A percentile compares a stretch with the other conserved stretches of the same genome.
phyloP scores from a whole-genome alignment of 92 coral and sea anemone species.

The Umimayanthus chanpuru region DNA sequence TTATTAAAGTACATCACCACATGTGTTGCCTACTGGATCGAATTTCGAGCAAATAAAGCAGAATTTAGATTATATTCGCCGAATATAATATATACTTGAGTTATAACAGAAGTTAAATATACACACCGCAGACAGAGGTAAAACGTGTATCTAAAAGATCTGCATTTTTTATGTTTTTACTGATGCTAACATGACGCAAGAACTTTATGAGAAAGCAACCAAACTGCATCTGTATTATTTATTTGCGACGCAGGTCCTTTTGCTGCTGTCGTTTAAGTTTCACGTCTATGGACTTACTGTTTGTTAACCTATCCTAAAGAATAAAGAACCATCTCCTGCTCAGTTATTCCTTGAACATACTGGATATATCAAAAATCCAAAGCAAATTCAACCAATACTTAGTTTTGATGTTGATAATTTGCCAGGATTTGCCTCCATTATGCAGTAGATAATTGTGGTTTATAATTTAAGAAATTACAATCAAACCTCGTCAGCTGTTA shows the following conservation, averaged over 20 bases:
- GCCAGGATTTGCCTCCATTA: constrained; percentile 25
- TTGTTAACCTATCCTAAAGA: background rate
- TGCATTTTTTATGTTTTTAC: background rate
- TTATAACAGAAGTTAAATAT: background rate
- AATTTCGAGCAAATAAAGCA: no score
- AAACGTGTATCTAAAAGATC: background rate
- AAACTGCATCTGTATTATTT: background rate
- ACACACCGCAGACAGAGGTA: background rate
- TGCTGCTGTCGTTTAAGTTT: background rate
- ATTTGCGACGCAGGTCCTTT: background rate
- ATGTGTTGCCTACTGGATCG: no score
- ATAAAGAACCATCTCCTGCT: background rate
- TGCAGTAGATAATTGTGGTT: constrained; percentile 10
- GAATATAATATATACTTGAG: no score
- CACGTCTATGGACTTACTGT: constrained; percentile 9
- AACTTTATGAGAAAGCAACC: background rate
- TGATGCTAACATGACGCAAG: constrained; percentile 1
- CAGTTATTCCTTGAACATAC: background rate
- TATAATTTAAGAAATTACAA: constrained; percentile 1
- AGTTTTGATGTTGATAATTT: background rate
- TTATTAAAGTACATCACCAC: no score
- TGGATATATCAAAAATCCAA: background rate
- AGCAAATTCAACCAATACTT: background rate
- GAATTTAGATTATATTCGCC: no score
- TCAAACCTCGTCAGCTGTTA: constrained; percentile 75